phyloP scores from a whole-genome alignment of 2,888 invertebrate species.

The Papilio protenor region DNA sequence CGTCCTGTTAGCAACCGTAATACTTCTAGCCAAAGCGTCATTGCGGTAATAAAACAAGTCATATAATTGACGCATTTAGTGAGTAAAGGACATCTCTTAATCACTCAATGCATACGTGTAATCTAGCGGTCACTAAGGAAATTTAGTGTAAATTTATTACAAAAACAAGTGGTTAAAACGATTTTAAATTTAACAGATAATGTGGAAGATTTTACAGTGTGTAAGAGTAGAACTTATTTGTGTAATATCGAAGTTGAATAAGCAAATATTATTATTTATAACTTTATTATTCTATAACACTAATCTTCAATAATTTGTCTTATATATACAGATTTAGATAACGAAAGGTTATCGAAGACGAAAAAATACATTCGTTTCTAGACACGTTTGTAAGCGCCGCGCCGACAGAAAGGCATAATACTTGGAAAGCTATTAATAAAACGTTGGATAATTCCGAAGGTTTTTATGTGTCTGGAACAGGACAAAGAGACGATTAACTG shows the following conservation, averaged over 20 bases:
- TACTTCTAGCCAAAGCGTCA: background rate
- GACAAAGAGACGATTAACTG: slow-evolving; percentile 74
- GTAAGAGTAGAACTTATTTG: too few species aligned
- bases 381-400: slow-evolving; percentile 44
- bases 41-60: background rate
- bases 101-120: too few species aligned
- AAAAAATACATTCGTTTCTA: slow-evolving; percentile 37
- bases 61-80: background rate
- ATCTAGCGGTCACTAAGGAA: too few species aligned
- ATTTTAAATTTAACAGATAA: too few species aligned
- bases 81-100: background rate
- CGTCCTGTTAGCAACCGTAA: slow-evolving; percentile 15
- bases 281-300: slow-evolving; percentile 3
- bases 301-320: background rate
- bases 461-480: slow-evolving; percentile 77
- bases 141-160: too few species aligned
- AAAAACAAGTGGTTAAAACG: too few species aligned
- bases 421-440: slow-evolving; percentile 62
- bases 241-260: too few species aligned
- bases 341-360: background rate
- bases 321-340: slow-evolving; percentile 4
- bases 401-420: slow-evolving; percentile 63
- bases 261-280: background rate
- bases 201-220: too few species aligned
- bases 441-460: slow-evolving; percentile 63